Evolutionary conservation across 1,140 invertebrate species (phyloP).

Genomic region (Calliphora vicina): DNA sequence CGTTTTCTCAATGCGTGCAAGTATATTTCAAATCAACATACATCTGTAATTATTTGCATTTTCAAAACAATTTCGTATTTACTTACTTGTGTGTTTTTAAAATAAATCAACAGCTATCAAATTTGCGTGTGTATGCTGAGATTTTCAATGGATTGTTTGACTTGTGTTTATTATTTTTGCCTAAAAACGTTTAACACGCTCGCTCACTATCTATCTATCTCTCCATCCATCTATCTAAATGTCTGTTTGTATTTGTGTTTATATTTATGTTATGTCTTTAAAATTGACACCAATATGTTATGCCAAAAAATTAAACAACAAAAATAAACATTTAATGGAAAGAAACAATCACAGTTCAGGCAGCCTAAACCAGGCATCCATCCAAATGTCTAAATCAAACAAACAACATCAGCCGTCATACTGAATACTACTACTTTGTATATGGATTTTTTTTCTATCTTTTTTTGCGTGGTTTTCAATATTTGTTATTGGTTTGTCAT

Average conservation of each 20-base stretch:
- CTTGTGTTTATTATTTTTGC: not conserved
- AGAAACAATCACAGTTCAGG: not conserved
- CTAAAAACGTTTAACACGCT: not conserved
- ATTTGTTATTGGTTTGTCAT: not conserved
- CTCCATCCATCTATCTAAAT: no score
- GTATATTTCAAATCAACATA: no score
- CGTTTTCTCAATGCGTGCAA: no score
- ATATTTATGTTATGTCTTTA: not conserved
- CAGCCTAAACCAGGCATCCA: not conserved
- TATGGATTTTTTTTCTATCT: not conserved
- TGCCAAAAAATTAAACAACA: not conserved
- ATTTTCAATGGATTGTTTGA: no score
- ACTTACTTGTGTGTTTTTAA: not conserved
- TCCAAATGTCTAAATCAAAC: no score
- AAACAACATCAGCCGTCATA: no score
- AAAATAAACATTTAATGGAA: not conserved
- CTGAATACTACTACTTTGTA: not conserved
- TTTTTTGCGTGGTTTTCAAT: no score
- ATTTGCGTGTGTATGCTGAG: no score
- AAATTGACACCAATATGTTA: constrained; percentile 11
- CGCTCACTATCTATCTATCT: no score
- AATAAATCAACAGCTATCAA: not conserved
- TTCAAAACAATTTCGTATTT: not conserved
- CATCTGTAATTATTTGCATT: not conserved
- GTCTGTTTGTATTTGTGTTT: not conserved